A percentile compares a stretch with the other conserved stretches of the same genome.
Evolutionary conservation across 2,888 invertebrate species (phyloP).

Genomic region (Caradrina kadenii): DNA sequence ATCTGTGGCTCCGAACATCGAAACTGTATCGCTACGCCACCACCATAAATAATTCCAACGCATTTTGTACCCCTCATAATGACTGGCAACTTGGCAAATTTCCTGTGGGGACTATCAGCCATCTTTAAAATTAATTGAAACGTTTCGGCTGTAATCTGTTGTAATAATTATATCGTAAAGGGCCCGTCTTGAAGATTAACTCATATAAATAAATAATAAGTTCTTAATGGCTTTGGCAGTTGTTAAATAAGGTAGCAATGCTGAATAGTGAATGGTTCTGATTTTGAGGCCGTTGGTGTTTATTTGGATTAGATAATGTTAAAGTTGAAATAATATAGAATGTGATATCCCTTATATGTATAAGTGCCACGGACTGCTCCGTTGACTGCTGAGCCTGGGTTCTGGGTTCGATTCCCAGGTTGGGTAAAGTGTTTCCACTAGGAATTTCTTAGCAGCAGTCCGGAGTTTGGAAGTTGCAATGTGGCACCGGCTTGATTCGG

Average conservation of each 20-base stretch:
- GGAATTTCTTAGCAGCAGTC: too few species aligned
- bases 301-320: slow-evolving; percentile 1
- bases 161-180: slow-evolving; percentile 68
- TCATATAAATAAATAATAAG: slow-evolving; percentile 68
- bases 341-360: too few species aligned
- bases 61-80: slow-evolving; percentile 68
- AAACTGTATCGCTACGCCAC: slow-evolving; percentile 39
- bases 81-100: slow-evolving; percentile 72
- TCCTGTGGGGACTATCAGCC: slow-evolving; percentile 73
- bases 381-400: too few species aligned
- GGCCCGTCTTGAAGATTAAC: slow-evolving; percentile 66
- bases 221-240: slow-evolving; percentile 58
- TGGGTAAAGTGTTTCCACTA: too few species aligned
- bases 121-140: slow-evolving; percentile 77
- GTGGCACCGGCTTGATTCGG: too few species aligned
- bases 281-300: slow-evolving; percentile 18
- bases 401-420: too few species aligned
- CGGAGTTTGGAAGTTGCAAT: too few species aligned
- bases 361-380: too few species aligned
- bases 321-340: neutral
- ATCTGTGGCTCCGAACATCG: slow-evolving; percentile 29
- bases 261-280: slow-evolving; percentile 44
- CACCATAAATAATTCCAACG: slow-evolving; percentile 67
- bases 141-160: slow-evolving; percentile 71
- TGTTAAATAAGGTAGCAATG: slow-evolving; percentile 47